phyloP scores from a whole-genome alignment of 2,797 vertebrate species.

The Typhlichthys subterraneus region DNA sequence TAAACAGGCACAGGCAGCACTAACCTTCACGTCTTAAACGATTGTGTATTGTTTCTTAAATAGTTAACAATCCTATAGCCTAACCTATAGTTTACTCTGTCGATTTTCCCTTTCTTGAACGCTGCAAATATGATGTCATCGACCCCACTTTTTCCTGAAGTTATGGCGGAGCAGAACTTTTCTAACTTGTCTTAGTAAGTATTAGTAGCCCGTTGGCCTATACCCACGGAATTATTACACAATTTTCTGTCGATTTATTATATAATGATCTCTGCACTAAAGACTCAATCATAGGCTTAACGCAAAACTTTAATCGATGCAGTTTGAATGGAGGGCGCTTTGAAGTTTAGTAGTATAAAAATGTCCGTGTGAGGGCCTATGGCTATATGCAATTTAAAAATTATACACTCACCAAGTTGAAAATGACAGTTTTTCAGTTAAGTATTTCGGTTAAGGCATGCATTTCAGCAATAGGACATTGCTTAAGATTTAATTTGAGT shows the following conservation, averaged over 20 bases:
- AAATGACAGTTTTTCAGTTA: neutral
- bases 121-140: constrained; percentile 80
- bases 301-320: constrained; percentile 11
- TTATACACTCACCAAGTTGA: constrained; percentile 25
- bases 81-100: constrained; percentile 13
- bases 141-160: constrained; percentile 79
- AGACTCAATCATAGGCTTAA: neutral
- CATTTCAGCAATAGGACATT: neutral
- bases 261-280: constrained; percentile 3
- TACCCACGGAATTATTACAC: constrained; percentile 8
- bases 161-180: constrained; percentile 84
- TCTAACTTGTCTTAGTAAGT: constrained; percentile 79
- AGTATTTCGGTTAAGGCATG: neutral
- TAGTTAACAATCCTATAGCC: constrained; percentile 8
- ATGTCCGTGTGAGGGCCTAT: constrained; percentile 47
- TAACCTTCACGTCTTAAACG: constrained; percentile 39
- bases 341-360: constrained; percentile 28
- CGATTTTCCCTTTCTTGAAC: constrained; percentile 60
- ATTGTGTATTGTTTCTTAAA: constrained; percentile 2
- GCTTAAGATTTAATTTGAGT: too few species aligned
- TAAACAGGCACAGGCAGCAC: constrained; percentile 5
- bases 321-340: constrained; percentile 39
- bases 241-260: neutral
- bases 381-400: constrained; percentile 38
- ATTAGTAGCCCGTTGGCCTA: neutral